These are phyloP conservation scores for Hylia prasina DNA, from an alignment of 2,113 vertebrate genomes.

Conservation along the genomic window DNA sequence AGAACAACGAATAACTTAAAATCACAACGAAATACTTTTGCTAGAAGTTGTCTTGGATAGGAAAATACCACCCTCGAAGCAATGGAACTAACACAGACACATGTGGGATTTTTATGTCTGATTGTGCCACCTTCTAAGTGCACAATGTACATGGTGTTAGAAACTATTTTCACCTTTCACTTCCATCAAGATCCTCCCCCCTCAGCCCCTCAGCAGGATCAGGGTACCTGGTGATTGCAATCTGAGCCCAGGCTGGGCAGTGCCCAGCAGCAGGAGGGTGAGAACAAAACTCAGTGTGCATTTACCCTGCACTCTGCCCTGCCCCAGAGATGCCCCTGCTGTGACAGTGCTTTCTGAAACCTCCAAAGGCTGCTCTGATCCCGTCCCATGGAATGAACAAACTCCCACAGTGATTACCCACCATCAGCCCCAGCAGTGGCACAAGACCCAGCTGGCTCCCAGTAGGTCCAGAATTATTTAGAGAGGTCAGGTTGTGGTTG, in stretches of 20 bases:
- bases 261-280: too few relatives aligned
- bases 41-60: neutral
- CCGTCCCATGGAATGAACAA: neutral
- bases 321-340: neutral
- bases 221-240: too few relatives aligned
- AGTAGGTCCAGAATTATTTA: neutral
- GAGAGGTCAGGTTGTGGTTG: neutral
- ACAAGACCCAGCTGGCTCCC: neutral
- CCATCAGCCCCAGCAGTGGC: neutral
- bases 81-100: neutral
- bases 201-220: neutral
- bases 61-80: neutral
- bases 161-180: neutral
- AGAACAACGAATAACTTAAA: neutral
- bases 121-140: neutral
- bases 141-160: accelerated
- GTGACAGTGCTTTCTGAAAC: neutral
- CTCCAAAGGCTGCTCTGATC: neutral
- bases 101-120: accelerated
- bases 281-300: neutral
- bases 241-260: too few relatives aligned
- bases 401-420: neutral
- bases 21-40: neutral
- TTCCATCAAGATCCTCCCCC: neutral
- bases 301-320: too few relatives aligned